Evolutionary conservation across 1,140 invertebrate genomes (phyloP).

Genomic region (Drosophila sproati): DNA sequence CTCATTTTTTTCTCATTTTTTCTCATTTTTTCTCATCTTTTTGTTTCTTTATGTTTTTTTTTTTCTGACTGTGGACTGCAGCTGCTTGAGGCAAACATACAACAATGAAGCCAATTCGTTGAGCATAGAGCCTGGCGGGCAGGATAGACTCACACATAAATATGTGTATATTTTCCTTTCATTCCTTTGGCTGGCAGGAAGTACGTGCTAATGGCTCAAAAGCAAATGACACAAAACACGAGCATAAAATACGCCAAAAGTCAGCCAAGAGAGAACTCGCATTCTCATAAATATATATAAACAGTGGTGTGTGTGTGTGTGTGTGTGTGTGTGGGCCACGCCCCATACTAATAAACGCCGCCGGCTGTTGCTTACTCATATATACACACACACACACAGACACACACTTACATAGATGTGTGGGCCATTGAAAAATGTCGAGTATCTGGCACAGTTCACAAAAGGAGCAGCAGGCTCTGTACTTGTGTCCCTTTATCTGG

Average conservation of each 20-base stretch:
- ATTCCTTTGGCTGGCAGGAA: constrained; percentile 48
- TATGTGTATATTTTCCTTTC: constrained; percentile 32
- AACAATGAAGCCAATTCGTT: constrained; percentile 79
- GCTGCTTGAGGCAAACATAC: constrained; percentile 63
- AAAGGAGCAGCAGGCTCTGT: constrained; percentile 24
- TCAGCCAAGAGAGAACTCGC: constrained; percentile 59
- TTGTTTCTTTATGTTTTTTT: constrained; percentile 9
- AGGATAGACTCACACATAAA: constrained; percentile 23
- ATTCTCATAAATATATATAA: constrained; percentile 64
- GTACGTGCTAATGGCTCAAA: constrained; percentile 79
- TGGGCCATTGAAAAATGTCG: constrained; percentile 73
- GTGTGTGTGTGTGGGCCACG: constrained; percentile 43
- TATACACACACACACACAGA: background rate
- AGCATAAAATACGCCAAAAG: constrained; percentile 67
- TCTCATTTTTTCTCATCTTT: constrained; percentile 7
- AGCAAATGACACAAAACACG: constrained; percentile 71
- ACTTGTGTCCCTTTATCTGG: constrained; percentile 56
- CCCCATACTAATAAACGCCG: constrained; percentile 68
- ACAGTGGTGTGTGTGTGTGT: constrained; percentile 5
- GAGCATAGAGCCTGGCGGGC: constrained; percentile 45
- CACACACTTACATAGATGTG: constrained; percentile 4
- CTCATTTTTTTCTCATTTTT: too few relatives aligned
- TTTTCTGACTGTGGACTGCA: constrained; percentile 12
- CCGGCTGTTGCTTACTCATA: constrained; percentile 56
- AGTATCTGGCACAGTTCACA: constrained; percentile 62